Conservation (phyloP, 1,140 invertebrate species). For the Heliconius hewitsoni region DNA sequence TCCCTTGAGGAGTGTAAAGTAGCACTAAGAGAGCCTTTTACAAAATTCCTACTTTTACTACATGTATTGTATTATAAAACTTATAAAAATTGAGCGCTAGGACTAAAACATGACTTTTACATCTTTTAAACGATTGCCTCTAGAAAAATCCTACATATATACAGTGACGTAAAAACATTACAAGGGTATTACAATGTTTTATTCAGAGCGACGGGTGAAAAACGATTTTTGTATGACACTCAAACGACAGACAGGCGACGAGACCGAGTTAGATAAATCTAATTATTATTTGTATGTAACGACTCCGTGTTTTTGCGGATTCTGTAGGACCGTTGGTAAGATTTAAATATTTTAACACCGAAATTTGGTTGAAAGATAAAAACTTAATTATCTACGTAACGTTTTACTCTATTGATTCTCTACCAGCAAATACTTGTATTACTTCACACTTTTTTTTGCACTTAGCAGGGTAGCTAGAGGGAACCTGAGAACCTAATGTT, state of each 20-base stretch:
- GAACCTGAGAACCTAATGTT: too few relatives aligned
- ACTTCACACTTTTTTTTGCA: too few relatives aligned
- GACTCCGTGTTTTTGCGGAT: background rate
- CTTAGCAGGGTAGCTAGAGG: too few relatives aligned
- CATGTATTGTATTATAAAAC: too few relatives aligned
- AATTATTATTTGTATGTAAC: background rate
- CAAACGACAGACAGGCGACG: conserved; percentile 20
- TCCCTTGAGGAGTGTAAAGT: too few relatives aligned
- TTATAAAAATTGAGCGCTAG: too few relatives aligned
- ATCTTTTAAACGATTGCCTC: background rate
- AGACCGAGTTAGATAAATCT: background rate
- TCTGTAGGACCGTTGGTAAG: background rate
- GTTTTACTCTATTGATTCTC: too few relatives aligned
- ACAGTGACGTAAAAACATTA: conserved; percentile 18
- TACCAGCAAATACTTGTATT: too few relatives aligned
- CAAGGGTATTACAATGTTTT: conserved; percentile 29
- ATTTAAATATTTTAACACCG: background rate
- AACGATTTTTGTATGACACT: conserved; percentile 23
- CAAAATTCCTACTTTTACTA: too few relatives aligned
- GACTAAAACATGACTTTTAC: too few relatives aligned
- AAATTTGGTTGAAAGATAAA: background rate
- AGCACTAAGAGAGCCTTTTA: too few relatives aligned
- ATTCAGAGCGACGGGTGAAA: conserved; percentile 26
- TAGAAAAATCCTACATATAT: background rate
- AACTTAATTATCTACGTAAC: background rate